These are phyloP conservation scores for Aleiodes leptofemur DNA, from an alignment of 2,888 invertebrate species.

Conservation along the genomic window DNA sequence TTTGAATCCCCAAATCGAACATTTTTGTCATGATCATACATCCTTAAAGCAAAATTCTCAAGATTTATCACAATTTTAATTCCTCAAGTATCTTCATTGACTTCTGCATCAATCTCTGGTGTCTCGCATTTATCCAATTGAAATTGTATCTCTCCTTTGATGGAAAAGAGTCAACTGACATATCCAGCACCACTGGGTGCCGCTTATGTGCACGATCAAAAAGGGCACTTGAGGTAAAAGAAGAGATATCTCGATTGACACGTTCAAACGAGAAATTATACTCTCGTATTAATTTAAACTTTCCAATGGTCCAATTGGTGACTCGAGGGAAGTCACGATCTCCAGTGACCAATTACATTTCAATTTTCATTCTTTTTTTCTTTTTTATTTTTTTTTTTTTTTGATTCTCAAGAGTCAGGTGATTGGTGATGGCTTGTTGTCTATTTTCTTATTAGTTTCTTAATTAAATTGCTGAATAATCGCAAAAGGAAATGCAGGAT, in stretches of 20 bases:
- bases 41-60: no score
- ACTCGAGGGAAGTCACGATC: conserved; percentile 46
- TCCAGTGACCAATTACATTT: conserved; percentile 54
- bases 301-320: conserved; percentile 32
- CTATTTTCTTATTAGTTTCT: not conserved
- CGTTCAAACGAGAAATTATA: conserved; percentile 46
- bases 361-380: conserved; percentile 35
- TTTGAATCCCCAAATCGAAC: no score
- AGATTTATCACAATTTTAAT: no score
- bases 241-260: conserved; percentile 54
- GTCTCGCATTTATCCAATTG: not conserved
- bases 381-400: not conserved
- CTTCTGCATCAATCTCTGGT: conserved; percentile 15
- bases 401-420: conserved; percentile 29
- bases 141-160: conserved; percentile 18
- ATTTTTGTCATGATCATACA: no score
- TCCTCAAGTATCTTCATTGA: no score
- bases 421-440: conserved; percentile 23
- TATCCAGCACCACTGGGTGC: conserved; percentile 42
- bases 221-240: conserved; percentile 52
- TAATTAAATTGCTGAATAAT: conserved; percentile 1
- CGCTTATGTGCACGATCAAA: conserved; percentile 32
- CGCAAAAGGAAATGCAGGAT: no score
- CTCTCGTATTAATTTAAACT: conserved; percentile 38
- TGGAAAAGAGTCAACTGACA: conserved; percentile 56